These are phyloP conservation scores for Platyscapa corneri DNA, from an alignment of 1,140 invertebrate species.

Conservation along the genomic window DNA sequence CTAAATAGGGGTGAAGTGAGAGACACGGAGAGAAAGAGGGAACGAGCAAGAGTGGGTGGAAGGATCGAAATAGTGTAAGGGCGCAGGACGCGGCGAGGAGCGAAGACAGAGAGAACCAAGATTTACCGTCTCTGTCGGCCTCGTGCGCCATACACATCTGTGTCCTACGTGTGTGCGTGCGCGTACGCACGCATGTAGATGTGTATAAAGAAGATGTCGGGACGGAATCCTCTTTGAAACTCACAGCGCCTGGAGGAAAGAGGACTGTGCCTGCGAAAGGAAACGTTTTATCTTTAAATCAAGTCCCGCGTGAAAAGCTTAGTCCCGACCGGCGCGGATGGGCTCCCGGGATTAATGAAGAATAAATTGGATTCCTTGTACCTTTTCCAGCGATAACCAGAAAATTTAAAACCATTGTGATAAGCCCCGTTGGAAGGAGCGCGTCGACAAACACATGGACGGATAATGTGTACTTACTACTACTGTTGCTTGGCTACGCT, in stretches of 20 bases:
- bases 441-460: no score
- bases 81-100: neutral
- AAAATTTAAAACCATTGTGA: neutral
- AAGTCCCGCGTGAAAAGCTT: neutral
- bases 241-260: neutral
- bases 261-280: neutral
- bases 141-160: no score
- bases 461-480: no score
- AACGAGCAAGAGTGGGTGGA: neutral
- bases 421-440: neutral
- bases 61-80: neutral
- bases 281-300: neutral
- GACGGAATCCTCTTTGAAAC: neutral
- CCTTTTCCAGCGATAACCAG: neutral
- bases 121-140: neutral
- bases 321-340: no score
- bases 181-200: no score
- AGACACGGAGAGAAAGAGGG: neutral
- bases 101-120: neutral
- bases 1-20: neutral
- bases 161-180: no score
- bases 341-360: neutral
- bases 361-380: neutral
- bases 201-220: neutral
- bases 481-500: no score